These are phyloP conservation scores for Papilio polyxenes DNA, from an alignment of 1,140 invertebrate genomes.

Conservation along the genomic window DNA sequence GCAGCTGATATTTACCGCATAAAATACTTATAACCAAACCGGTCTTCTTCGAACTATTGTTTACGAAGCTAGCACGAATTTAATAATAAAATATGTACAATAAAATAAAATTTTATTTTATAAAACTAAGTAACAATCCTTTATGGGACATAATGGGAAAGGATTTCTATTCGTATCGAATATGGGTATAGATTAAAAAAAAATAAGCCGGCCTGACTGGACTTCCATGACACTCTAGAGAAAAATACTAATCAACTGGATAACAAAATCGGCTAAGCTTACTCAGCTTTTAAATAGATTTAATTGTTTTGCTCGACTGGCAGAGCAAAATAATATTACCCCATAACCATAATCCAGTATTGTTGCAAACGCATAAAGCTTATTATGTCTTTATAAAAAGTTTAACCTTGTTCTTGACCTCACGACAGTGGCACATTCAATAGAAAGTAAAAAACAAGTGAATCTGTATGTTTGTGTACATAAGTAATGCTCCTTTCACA, in stretches of 20 bases:
- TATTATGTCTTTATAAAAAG: not conserved
- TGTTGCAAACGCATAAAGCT: not conserved
- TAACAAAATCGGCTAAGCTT: too few relatives aligned
- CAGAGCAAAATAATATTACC: too few relatives aligned
- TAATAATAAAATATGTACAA: not conserved
- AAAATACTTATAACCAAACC: conserved; percentile 1
- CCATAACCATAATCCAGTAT: not conserved
- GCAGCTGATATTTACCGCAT: not conserved
- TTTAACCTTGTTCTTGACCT: conserved; percentile 15
- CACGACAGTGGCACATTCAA: not conserved
- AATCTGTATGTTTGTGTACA: not conserved
- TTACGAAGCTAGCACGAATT: conserved; percentile 3
- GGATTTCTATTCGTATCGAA: not conserved
- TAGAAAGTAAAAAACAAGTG: not conserved
- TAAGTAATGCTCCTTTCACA: not conserved
- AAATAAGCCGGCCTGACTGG: too few relatives aligned
- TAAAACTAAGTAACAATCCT: not conserved
- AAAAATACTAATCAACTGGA: too few relatives aligned
- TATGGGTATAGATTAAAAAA: too few relatives aligned
- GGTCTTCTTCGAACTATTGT: conserved; percentile 4
- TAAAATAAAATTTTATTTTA: not conserved
- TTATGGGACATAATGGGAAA: not conserved
- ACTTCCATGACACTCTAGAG: too few relatives aligned
- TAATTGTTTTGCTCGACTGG: too few relatives aligned
- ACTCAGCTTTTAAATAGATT: too few relatives aligned